Percentiles rank a stretch among this genome's conserved stretches.
Conservation (phyloP, 2,888 invertebrate genomes). For the Cantharis nigra region DNA sequence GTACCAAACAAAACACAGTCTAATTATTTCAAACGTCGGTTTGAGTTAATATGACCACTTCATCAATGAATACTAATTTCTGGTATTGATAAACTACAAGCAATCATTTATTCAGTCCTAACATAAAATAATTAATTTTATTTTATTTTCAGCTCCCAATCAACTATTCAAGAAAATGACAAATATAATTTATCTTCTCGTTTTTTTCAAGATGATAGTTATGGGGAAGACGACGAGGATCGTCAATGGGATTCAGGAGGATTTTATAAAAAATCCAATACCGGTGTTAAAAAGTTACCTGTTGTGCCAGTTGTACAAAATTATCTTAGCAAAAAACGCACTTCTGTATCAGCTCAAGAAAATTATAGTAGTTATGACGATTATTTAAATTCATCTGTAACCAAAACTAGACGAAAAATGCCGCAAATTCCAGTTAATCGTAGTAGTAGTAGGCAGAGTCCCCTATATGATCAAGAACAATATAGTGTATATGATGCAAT, state of each 20-base stretch:
- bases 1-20: no score
- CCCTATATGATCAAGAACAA: conserved; percentile 45
- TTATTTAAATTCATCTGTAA: conserved; percentile 51
- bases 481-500: conserved; percentile 48
- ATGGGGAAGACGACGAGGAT: conserved; percentile 69
- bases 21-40: no score
- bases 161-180: conserved; percentile 61
- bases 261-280: conserved; percentile 42
- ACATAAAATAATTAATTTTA: not conserved
- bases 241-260: conserved; percentile 78
- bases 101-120: not conserved
- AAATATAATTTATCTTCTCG: conserved; percentile 70
- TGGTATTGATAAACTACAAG: no score
- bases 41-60: not conserved
- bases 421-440: conserved; percentile 54
- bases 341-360: conserved; percentile 46
- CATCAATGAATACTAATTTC: not conserved
- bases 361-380: conserved; percentile 43
- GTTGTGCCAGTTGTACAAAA: conserved; percentile 57
- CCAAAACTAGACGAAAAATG: conserved; percentile 51
- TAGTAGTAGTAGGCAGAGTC: conserved; percentile 51
- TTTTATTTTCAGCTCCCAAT: conserved; percentile 57
- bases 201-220: conserved; percentile 64
- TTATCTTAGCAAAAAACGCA: conserved; percentile 59
- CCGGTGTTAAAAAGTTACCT: conserved; percentile 55